Conservation (phyloP, 2,888 invertebrate genomes). For the Chymomyza amoena region DNA sequence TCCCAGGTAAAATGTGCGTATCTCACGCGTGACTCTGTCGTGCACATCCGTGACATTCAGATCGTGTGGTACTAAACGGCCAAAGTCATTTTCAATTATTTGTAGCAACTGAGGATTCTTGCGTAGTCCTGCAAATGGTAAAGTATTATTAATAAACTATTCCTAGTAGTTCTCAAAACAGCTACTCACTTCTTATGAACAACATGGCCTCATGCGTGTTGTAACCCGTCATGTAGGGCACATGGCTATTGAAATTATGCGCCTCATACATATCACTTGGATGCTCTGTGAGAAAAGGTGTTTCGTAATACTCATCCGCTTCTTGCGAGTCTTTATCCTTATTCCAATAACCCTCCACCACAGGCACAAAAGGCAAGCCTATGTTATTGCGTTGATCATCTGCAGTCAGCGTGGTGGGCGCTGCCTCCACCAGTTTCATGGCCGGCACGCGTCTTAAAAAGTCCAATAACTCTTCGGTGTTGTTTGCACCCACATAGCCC, state of each 20-base stretch:
- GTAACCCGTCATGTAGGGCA: constrained; percentile 83
- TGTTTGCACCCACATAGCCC: constrained; percentile 81
- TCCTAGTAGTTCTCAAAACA: neutral
- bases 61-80: constrained; percentile 81
- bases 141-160: neutral
- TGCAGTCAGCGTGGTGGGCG: constrained; percentile 80
- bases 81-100: constrained; percentile 81
- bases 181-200: constrained; percentile 80
- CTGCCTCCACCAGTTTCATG: constrained; percentile 82
- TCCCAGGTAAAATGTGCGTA: constrained; percentile 82
- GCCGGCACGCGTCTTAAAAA: constrained; percentile 82
- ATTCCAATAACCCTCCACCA: constrained; percentile 80
- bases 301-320: constrained; percentile 75
- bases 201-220: constrained; percentile 84
- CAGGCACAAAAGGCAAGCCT: constrained; percentile 82
- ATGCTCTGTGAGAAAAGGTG: constrained; percentile 80
- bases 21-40: constrained; percentile 79
- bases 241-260: constrained; percentile 80
- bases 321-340: constrained; percentile 66
- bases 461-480: constrained; percentile 81
- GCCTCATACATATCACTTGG: constrained; percentile 79
- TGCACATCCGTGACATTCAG: constrained; percentile 75
- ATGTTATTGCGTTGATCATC: constrained; percentile 82
- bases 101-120: constrained; percentile 81
- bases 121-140: constrained; percentile 79